Percentiles rank a stretch among this genome's conserved stretches.
phyloP scores from a whole-genome alignment of 2,113 vertebrate species.

The Salvelinus namaycush region DNA sequence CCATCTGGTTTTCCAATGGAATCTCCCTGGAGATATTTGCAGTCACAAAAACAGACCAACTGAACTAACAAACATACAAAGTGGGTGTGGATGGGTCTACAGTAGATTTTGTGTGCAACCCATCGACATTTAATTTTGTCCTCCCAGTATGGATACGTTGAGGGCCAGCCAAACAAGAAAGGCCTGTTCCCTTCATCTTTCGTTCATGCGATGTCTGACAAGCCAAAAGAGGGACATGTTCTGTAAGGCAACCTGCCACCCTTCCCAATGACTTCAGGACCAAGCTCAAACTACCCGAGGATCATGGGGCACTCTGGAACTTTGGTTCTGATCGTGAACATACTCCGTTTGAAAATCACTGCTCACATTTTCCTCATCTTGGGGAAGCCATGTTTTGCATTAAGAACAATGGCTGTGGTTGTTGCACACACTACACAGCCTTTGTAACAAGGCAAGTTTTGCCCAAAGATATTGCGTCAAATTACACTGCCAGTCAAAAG shows the following conservation, averaged over 20 bases:
- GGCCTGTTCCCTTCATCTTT: slow-evolving; percentile 74
- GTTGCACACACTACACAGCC: not conserved
- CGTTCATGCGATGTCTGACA: slow-evolving; percentile 52
- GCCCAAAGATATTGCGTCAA: not conserved
- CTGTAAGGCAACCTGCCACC: not conserved
- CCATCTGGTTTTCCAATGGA: too few relatives aligned
- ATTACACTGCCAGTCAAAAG: not conserved
- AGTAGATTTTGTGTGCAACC: not conserved
- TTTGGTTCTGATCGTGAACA: too few relatives aligned
- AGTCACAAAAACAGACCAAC: too few relatives aligned
- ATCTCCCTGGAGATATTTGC: too few relatives aligned
- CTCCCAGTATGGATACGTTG: slow-evolving; percentile 65
- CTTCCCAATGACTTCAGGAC: not conserved
- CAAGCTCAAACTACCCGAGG: too few relatives aligned
- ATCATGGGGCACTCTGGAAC: too few relatives aligned
- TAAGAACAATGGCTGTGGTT: not conserved
- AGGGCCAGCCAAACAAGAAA: slow-evolving; percentile 70
- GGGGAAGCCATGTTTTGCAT: too few relatives aligned
- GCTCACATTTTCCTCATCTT: too few relatives aligned
- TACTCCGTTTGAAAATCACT: too few relatives aligned
- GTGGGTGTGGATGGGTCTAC: too few relatives aligned
- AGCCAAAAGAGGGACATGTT: not conserved
- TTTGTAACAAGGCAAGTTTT: not conserved
- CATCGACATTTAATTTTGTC: not conserved
- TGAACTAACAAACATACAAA: not conserved